Evolutionary conservation across 2,797 vertebrate species (phyloP).

Genomic region (Babyrousa celebensis): DNA sequence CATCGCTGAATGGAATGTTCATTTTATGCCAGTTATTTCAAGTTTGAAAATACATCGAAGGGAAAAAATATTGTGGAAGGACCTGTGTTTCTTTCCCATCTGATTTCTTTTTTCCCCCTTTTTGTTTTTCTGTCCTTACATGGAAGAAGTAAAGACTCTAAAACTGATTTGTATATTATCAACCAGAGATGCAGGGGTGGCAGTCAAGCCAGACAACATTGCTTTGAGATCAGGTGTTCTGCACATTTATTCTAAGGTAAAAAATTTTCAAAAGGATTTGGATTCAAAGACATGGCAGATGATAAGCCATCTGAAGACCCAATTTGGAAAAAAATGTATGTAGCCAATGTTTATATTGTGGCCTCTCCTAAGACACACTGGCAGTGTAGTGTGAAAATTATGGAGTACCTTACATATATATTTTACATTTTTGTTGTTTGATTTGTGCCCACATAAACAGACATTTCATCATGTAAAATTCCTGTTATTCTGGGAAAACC

Average conservation of each 20-base stretch:
- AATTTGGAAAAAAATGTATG: constrained; percentile 2
- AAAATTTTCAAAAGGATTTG: not conserved
- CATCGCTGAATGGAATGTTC: constrained; percentile 67
- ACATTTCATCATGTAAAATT: constrained; percentile 85
- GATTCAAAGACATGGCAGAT: constrained; percentile 40
- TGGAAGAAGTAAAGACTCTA: not conserved
- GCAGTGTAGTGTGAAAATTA: constrained; percentile 64
- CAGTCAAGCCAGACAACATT: not conserved
- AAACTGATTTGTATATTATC: not conserved
- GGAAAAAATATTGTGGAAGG: constrained; percentile 40
- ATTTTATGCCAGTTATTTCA: constrained; percentile 78
- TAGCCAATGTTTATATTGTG: constrained; percentile 44
- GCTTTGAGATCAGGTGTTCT: constrained; percentile 49
- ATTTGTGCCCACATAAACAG: constrained; percentile 77
- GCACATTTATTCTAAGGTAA: constrained; percentile 46
- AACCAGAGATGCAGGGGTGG: not conserved
- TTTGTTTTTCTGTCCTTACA: not conserved
- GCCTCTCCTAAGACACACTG: constrained; percentile 38
- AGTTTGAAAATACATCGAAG: constrained; percentile 75
- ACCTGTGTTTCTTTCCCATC: not conserved
- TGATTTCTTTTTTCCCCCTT: not conserved
- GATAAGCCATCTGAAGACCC: constrained; percentile 49
- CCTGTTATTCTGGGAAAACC: constrained; percentile 70
- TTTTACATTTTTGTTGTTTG: constrained; percentile 83
- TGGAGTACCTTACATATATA: constrained; percentile 66